phyloP scores from a whole-genome alignment of 2,797 vertebrate species.

The Morus bassanus region DNA sequence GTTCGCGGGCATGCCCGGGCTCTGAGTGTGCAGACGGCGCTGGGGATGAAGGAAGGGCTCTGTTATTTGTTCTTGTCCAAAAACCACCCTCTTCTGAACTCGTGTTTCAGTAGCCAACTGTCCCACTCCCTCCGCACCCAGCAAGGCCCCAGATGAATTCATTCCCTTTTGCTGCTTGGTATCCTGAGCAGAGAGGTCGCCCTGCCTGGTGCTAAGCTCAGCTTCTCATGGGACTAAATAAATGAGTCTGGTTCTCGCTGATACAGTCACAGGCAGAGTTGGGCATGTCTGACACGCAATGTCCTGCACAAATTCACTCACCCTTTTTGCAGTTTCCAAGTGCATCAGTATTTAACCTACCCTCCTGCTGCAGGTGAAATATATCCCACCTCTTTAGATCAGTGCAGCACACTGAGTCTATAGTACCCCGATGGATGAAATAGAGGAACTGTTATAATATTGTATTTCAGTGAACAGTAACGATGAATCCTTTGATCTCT shows the following conservation, averaged over 20 bases:
- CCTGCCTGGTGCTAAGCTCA: not conserved
- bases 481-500: not conserved
- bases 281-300: fast-evolving
- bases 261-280: not conserved
- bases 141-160: not conserved
- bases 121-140: fast-evolving
- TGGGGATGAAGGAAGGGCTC: not conserved
- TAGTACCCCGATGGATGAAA: fast-evolving
- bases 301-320: not conserved
- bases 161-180: not conserved
- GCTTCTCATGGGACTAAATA: not conserved
- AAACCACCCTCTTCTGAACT: not conserved
- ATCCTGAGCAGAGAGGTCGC: not conserved
- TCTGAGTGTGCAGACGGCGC: not conserved
- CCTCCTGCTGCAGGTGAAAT: not conserved
- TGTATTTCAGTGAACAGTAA: not conserved
- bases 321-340: not conserved
- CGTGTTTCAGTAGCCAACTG: not conserved
- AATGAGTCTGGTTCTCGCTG: not conserved
- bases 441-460: not conserved
- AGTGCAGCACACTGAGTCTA: not conserved
- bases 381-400: not conserved
- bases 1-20: not conserved
- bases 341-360: not conserved
- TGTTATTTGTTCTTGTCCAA: not conserved